phyloP scores from a whole-genome alignment of 2,888 invertebrate species.

The Drosophila vallismaia region DNA sequence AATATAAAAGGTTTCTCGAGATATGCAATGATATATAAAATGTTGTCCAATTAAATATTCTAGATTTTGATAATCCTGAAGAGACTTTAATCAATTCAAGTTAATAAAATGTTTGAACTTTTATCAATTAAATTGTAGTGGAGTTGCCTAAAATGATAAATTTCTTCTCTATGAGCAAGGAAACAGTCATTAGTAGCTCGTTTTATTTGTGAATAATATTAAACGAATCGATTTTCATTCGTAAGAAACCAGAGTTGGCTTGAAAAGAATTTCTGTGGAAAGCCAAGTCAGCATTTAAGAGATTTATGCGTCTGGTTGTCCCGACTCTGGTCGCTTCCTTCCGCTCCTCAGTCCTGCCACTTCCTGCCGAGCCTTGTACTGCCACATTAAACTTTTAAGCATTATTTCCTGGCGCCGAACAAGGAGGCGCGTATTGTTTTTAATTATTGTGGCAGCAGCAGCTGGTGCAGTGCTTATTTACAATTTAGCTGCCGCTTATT shows the following conservation, averaged over 20 bases:
- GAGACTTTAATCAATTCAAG: no score
- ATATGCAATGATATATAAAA: no score
- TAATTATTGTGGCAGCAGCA: constrained; percentile 43
- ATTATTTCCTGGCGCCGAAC: constrained; percentile 25
- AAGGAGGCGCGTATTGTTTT: constrained; percentile 31
- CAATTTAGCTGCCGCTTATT: constrained; percentile 66
- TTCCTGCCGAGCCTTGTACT: constrained; percentile 6
- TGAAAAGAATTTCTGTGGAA: constrained; percentile 18
- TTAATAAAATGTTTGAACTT: no score
- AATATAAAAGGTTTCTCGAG: no score
- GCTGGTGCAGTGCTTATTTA: constrained; percentile 64
- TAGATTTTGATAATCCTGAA: no score
- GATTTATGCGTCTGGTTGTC: constrained; percentile 61
- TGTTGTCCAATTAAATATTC: no score
- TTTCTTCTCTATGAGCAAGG: no score
- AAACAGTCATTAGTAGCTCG: no score
- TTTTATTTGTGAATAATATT: no score
- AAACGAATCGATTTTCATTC: no score
- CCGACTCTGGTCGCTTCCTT: constrained; percentile 21
- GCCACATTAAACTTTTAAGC: constrained; percentile 63
- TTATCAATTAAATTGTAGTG: no score
- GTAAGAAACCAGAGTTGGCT: neutral
- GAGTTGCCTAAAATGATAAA: no score
- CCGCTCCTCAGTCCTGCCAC: neutral
- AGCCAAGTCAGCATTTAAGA: constrained; percentile 51